phyloP scores from a whole-genome alignment of 2,888 invertebrate species.

The Eulithis prunata region DNA sequence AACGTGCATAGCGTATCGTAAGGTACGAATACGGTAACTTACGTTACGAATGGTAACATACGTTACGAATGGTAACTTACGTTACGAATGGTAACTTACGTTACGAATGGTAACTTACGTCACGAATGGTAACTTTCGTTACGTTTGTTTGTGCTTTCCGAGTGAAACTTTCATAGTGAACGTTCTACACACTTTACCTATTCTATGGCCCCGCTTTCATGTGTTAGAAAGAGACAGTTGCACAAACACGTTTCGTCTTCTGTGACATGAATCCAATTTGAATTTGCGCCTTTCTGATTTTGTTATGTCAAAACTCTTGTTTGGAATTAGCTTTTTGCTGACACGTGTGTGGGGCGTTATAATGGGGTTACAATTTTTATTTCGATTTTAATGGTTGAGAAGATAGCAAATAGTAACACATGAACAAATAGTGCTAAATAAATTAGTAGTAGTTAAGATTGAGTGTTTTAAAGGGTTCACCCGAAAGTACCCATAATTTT shows the following conservation, averaged over 20 bases:
- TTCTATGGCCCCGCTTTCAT: slow-evolving; percentile 18
- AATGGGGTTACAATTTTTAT: slow-evolving; percentile 44
- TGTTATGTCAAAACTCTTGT: slow-evolving; percentile 68
- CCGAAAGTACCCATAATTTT: too few relatives aligned
- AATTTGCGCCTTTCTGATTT: slow-evolving; percentile 73
- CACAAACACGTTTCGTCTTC: slow-evolving; percentile 49
- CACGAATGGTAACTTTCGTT: too few relatives aligned
- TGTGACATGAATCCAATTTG: slow-evolving; percentile 73
- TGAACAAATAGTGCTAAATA: slow-evolving; percentile 1
- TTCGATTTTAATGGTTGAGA: slow-evolving; percentile 27
- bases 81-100: too few relatives aligned
- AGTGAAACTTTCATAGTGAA: slow-evolving; percentile 12
- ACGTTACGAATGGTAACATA: too few relatives aligned
- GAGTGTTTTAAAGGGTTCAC: too few relatives aligned
- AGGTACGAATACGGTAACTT: too few relatives aligned
- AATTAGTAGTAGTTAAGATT: not conserved
- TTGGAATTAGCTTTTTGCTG: slow-evolving; percentile 53
- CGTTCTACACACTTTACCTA: not conserved
- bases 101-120: too few relatives aligned
- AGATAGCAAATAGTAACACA: slow-evolving; percentile 23
- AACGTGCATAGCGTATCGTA: too few relatives aligned
- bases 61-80: too few relatives aligned
- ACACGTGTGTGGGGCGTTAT: slow-evolving; percentile 28
- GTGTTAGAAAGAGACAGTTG: slow-evolving; percentile 48
- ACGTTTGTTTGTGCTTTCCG: not conserved